Evolutionary conservation across 2,888 invertebrate species (phyloP).

Genomic region (Pimpla rufipes): DNA sequence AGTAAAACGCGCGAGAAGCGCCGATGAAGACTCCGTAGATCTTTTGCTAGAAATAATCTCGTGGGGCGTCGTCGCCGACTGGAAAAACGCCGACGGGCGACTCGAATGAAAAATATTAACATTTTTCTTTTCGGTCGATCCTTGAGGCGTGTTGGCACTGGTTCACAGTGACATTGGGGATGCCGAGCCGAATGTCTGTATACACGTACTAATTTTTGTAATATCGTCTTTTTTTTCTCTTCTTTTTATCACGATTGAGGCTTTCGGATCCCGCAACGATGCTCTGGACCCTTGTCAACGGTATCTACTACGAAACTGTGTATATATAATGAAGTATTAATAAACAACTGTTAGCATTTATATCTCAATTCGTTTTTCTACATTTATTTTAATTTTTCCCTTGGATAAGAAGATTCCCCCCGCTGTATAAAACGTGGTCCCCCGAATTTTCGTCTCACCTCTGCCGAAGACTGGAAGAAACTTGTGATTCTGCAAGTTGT

Average conservation of each 20-base stretch:
- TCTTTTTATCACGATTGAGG: constrained; percentile 66
- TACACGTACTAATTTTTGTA: constrained; percentile 72
- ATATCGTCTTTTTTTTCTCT: constrained; percentile 42
- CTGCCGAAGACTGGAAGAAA: background rate
- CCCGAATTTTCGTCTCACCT: background rate
- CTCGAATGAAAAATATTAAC: constrained; percentile 32
- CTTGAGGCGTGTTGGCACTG: constrained; percentile 79
- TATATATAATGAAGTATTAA: constrained; percentile 81
- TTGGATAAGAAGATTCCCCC: background rate
- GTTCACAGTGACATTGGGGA: constrained; percentile 84
- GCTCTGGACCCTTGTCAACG: constrained; percentile 83
- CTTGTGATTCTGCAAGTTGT: background rate
- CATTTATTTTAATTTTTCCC: background rate
- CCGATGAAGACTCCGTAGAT: constrained; percentile 5
- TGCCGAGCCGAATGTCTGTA: constrained; percentile 73
- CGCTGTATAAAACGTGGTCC: no score
- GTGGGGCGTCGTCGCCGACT: constrained; percentile 68
- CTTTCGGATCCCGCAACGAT: constrained; percentile 78
- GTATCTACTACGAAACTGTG: constrained; percentile 77
- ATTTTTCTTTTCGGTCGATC: constrained; percentile 36
- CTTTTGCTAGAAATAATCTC: constrained; percentile 49
- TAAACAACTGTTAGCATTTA: constrained; percentile 74
- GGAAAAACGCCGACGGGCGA: constrained; percentile 66
- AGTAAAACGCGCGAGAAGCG: background rate
- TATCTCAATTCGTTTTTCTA: background rate